Conservation (phyloP, 1,140 invertebrate species). For the Diachasmimorpha longicaudata region DNA sequence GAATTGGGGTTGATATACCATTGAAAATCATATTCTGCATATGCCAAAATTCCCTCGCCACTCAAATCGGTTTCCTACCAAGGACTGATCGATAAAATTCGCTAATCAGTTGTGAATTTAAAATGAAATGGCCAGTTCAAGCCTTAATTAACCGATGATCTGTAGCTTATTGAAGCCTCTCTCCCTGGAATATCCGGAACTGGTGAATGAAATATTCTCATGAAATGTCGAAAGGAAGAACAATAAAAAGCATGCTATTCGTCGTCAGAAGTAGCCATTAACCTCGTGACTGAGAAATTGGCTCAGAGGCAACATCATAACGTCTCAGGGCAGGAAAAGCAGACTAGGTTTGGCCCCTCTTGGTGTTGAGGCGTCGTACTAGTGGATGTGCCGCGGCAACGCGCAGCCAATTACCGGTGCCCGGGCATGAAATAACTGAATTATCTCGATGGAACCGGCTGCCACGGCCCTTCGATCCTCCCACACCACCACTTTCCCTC, state of each 20-base stretch:
- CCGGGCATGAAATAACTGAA: conserved; percentile 59
- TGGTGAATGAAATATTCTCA: neutral
- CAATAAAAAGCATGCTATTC: conserved; percentile 41
- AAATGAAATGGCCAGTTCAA: no score
- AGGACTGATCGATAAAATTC: no score
- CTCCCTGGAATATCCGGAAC: no score
- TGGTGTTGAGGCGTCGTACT: conserved; percentile 1
- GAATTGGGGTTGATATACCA: neutral
- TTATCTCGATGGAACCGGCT: conserved; percentile 57
- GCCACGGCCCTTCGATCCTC: conserved; percentile 37
- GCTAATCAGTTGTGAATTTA: no score
- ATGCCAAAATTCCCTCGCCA: neutral
- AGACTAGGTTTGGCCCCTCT: conserved; percentile 40
- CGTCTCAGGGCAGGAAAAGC: conserved; percentile 44
- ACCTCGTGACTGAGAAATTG: conserved; percentile 56
- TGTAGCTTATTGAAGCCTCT: neutral
- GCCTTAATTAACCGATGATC: neutral
- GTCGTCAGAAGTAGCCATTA: conserved; percentile 50
- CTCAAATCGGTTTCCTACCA: no score
- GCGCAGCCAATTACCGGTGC: conserved; percentile 59
- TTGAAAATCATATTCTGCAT: neutral
- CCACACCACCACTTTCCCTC: neutral
- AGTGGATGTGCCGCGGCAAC: conserved; percentile 37
- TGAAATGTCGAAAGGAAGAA: neutral
- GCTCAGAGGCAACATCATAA: conserved; percentile 48